phyloP scores from a whole-genome alignment of 2,797 vertebrate genomes.

The Passerculus sandwichensis region DNA sequence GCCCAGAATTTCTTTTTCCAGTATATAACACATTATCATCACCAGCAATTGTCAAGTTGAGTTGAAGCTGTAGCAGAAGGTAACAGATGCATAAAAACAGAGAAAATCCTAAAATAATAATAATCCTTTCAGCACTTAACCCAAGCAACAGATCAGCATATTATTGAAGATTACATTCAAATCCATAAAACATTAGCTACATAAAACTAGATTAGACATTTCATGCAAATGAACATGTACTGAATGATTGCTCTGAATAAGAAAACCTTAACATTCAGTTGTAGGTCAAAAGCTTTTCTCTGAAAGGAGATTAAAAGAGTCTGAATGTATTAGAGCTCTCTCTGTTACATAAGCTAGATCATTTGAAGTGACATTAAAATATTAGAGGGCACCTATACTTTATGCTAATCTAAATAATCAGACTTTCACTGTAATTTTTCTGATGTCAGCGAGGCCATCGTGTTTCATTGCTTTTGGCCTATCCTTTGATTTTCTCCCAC shows the following conservation, averaged over 20 bases:
- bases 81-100: neutral
- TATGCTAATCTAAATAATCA: constrained; percentile 26
- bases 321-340: neutral
- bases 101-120: neutral
- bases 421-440: neutral
- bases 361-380: constrained; percentile 4
- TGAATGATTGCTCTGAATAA: neutral
- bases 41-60: neutral
- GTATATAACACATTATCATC: neutral
- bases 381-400: neutral
- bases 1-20: neutral
- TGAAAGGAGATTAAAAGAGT: neutral
- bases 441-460: neutral
- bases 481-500: neutral
- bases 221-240: neutral
- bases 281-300: constrained; percentile 23
- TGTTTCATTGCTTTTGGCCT: neutral
- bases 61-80: neutral
- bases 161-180: neutral
- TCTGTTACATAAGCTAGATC: neutral
- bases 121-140: neutral
- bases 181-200: constrained; percentile 15
- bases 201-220: neutral
- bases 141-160: neutral
- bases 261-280: neutral